phyloP scores from a whole-genome alignment of 2,888 invertebrate genomes.

The Heliconius sara region DNA sequence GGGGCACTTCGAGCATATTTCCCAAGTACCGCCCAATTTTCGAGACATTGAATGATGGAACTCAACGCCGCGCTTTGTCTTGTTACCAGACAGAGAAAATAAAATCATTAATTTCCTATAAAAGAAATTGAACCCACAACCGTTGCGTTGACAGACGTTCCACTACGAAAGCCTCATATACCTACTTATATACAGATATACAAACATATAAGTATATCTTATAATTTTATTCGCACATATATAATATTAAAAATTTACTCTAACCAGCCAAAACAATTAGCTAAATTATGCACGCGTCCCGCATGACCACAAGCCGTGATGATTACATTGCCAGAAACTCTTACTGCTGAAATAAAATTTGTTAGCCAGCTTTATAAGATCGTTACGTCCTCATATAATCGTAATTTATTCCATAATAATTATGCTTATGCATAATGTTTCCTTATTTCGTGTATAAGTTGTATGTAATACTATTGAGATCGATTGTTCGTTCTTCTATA shows the following conservation, averaged over 20 bases:
- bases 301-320: conserved; percentile 45
- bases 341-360: conserved; percentile 5
- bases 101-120: too few species aligned
- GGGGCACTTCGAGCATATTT: too few species aligned
- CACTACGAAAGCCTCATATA: not conserved
- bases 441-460: not conserved
- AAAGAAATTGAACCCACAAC: not conserved
- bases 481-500: rapidly evolving
- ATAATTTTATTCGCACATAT: conserved; percentile 11
- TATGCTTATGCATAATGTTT: not conserved
- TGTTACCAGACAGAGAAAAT: too few species aligned
- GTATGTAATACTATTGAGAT: not conserved
- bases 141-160: not conserved
- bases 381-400: conserved; percentile 17
- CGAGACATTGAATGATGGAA: too few species aligned
- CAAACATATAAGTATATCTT: not conserved
- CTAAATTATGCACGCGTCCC: conserved; percentile 40
- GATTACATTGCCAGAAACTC: conserved; percentile 42
- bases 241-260: conserved; percentile 17
- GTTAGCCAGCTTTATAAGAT: conserved; percentile 20
- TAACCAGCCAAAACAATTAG: conserved; percentile 38
- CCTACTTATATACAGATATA: not conserved
- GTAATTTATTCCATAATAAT: conserved; percentile 7
- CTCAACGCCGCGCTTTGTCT: too few species aligned
- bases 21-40: too few species aligned